A percentile compares a stretch with the other conserved stretches of the same genome.
phyloP scores from a whole-genome alignment of 2,888 invertebrate species.

The Tenthredo livida region DNA sequence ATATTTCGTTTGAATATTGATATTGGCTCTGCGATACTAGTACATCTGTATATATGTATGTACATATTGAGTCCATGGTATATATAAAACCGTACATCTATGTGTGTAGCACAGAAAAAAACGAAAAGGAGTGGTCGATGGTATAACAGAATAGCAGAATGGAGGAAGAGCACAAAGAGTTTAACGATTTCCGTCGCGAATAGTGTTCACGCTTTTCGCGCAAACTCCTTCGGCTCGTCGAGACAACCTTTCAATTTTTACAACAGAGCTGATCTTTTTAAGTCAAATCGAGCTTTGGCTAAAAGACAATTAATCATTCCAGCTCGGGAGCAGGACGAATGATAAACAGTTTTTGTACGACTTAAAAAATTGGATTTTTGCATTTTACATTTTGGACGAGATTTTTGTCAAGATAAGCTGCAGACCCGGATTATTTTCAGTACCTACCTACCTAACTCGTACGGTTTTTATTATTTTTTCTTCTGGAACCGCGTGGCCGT shows the following conservation, averaged over 20 bases:
- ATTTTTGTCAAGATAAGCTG: constrained; percentile 28
- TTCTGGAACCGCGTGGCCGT: not conserved
- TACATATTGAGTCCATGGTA: no score
- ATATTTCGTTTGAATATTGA: no score
- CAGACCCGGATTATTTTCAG: not conserved
- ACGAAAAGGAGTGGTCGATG: not conserved
- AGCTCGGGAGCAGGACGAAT: not conserved
- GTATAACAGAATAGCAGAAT: not conserved
- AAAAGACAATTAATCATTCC: constrained; percentile 34
- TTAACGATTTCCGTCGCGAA: constrained; percentile 33
- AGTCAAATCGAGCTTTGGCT: constrained; percentile 16
- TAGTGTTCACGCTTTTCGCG: not conserved
- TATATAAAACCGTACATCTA: not conserved
- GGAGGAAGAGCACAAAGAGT: not conserved
- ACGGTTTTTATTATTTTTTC: not conserved
- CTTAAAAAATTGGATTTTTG: constrained; percentile 29
- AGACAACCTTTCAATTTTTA: constrained; percentile 22
- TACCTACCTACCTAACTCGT: not conserved
- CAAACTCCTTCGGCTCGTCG: constrained; percentile 9
- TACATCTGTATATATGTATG: no score
- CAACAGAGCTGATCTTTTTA: constrained; percentile 12
- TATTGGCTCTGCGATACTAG: not conserved
- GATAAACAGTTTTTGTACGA: not conserved
- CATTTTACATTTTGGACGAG: not conserved
- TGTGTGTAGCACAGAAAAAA: not conserved